These are phyloP conservation scores for Cyphomyrmex costatus DNA, from an alignment of 1,140 invertebrate genomes.

Conservation along the genomic window DNA sequence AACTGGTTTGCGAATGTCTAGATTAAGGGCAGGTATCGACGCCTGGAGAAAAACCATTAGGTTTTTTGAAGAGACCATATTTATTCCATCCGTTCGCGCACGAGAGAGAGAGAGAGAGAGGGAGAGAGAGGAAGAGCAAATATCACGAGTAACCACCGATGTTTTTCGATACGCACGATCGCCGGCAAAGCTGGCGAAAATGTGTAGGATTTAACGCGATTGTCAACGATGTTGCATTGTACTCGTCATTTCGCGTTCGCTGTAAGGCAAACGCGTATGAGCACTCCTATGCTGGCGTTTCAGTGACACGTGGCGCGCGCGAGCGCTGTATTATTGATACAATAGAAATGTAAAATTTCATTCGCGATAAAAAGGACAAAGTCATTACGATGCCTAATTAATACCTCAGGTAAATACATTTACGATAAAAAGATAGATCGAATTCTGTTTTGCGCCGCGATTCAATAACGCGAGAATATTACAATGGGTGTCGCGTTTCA, in stretches of 20 bases:
- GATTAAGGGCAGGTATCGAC: constrained; percentile 80
- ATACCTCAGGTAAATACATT: constrained; percentile 58
- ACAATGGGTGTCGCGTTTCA: constrained; percentile 62
- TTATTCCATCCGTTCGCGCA: not conserved
- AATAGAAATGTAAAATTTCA: constrained; percentile 54
- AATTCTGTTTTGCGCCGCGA: constrained; percentile 64
- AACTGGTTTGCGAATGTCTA: constrained; percentile 79
- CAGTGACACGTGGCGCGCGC: not conserved
- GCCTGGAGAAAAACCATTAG: constrained; percentile 37
- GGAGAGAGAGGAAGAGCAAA: not conserved
- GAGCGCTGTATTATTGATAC: constrained; percentile 20
- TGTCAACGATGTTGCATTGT: constrained; percentile 39
- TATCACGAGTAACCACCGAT: not conserved
- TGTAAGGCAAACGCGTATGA: constrained; percentile 57
- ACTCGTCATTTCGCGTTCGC: constrained; percentile 45
- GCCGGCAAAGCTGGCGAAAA: constrained; percentile 16
- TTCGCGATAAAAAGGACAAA: constrained; percentile 57
- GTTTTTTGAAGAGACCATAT: not conserved
- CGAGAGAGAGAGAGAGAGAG: not conserved
- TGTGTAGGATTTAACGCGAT: constrained; percentile 54
- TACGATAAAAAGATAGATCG: constrained; percentile 62
- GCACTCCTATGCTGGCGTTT: constrained; percentile 11
- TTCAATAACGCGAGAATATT: constrained; percentile 65
- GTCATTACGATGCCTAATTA: constrained; percentile 62
- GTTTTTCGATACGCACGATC: constrained; percentile 30